Evolutionary conservation across 2,797 vertebrate genomes (phyloP).

Genomic region (Tadarida brasiliensis): DNA sequence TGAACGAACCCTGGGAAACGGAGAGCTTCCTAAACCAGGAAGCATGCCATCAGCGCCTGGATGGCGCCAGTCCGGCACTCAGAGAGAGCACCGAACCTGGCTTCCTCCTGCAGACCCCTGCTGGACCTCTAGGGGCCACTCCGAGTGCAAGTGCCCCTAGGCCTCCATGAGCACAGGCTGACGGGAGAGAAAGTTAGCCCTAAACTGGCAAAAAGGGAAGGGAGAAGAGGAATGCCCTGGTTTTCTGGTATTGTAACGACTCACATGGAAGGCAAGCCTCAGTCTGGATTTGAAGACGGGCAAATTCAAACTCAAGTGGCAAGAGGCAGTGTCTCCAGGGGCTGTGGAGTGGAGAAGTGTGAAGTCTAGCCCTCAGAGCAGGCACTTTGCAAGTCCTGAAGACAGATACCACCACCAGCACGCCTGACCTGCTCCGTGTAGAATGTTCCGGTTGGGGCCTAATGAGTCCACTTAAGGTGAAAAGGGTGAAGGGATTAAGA

Average conservation of each 20-base stretch:
- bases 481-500: not conserved
- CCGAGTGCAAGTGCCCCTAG: not conserved
- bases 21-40: not conserved
- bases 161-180: not conserved
- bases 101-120: not conserved
- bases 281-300: not conserved
- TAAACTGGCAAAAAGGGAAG: not conserved
- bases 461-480: not conserved
- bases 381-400: not conserved
- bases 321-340: not conserved
- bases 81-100: not conserved
- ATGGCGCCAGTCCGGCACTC: rapidly evolving
- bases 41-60: rapidly evolving
- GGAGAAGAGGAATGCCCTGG: not conserved
- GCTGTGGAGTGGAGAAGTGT: not conserved
- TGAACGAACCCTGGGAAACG: not conserved
- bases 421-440: not conserved
- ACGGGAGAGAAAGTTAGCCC: not conserved
- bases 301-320: not conserved
- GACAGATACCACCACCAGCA: not conserved
- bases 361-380: not conserved
- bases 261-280: not conserved
- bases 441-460: not conserved
- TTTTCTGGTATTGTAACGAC: not conserved
- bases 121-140: not conserved